phyloP scores from a whole-genome alignment of 92 coral and sea anemone species.

The Epizoanthus rinbou region DNA sequence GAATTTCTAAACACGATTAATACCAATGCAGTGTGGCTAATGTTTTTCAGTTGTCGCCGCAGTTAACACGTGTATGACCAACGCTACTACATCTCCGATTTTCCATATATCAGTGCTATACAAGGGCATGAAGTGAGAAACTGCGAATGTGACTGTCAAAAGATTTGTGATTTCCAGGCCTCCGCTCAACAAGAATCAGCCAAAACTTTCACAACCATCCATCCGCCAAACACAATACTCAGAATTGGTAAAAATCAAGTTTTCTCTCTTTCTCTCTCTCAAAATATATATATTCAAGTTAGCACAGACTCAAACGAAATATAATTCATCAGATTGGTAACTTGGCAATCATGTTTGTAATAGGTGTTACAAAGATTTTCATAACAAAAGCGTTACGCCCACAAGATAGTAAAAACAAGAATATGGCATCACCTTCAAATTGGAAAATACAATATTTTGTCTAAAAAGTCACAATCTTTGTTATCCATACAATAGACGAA shows the following conservation, averaged over 20 bases:
- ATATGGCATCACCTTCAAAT: constrained; percentile 25
- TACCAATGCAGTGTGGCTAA: too few species aligned
- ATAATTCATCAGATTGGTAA: constrained; percentile 25
- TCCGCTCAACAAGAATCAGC: too few species aligned
- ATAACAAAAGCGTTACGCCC: constrained; percentile 34
- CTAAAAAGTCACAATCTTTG: constrained; percentile 2
- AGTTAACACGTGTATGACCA: too few species aligned
- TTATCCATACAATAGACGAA: constrained; percentile 3
- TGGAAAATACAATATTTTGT: constrained; percentile 34
- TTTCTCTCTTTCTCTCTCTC: not conserved
- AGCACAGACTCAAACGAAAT: constrained; percentile 24
- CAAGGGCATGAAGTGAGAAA: too few species aligned
- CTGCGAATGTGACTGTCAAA: too few species aligned
- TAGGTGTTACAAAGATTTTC: constrained; percentile 36
- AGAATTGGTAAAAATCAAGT: not conserved
- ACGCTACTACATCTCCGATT: too few species aligned
- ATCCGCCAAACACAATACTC: not conserved
- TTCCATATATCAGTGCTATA: too few species aligned
- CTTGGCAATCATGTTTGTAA: constrained; percentile 8
- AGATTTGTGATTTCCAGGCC: too few species aligned
- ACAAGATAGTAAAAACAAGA: constrained; percentile 16
- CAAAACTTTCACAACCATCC: too few species aligned
- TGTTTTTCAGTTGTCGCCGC: too few species aligned
- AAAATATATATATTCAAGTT: constrained; percentile 5
- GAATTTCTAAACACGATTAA: too few species aligned